These are phyloP conservation scores for Tolypeutes matacus DNA, from an alignment of 2,797 vertebrate genomes.

Conservation along the genomic window DNA sequence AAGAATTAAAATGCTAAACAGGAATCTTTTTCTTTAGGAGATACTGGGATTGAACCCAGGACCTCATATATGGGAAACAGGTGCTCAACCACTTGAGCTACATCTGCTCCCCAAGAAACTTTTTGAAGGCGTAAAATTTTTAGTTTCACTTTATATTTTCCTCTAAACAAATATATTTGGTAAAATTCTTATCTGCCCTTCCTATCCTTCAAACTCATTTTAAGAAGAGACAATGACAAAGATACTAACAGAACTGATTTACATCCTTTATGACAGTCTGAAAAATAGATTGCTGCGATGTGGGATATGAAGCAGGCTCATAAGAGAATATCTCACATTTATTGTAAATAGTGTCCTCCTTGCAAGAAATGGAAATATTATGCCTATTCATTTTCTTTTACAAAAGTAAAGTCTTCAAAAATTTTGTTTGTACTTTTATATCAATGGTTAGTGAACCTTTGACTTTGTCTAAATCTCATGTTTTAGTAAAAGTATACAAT, in stretches of 20 bases:
- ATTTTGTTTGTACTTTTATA: neutral
- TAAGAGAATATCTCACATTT: conserved; percentile 18
- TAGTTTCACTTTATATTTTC: neutral
- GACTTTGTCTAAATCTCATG: neutral
- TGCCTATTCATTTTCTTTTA: neutral
- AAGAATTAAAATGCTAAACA: neutral
- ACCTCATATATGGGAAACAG: too few relatives aligned
- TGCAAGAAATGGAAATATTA: conserved; percentile 7
- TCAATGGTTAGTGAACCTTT: neutral
- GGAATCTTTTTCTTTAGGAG: neutral
- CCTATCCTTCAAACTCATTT: neutral
- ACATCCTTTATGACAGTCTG: conserved; percentile 5
- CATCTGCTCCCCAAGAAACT: neutral
- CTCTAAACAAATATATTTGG: neutral
- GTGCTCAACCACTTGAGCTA: too few relatives aligned
- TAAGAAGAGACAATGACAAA: conserved; percentile 3
- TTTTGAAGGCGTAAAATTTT: neutral
- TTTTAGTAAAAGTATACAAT: neutral
- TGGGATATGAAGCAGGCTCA: conserved; percentile 17
- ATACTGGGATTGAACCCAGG: too few relatives aligned
- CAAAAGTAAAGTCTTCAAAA: neutral
- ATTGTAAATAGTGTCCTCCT: neutral
- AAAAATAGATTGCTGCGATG: neutral
- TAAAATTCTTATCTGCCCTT: neutral
- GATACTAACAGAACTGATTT: neutral